A percentile compares a stretch with the other conserved stretches of the same genome.
These are phyloP conservation scores for Typhlomys cinereus DNA, from an alignment of 2,113 vertebrate species.

Conservation along the genomic window DNA sequence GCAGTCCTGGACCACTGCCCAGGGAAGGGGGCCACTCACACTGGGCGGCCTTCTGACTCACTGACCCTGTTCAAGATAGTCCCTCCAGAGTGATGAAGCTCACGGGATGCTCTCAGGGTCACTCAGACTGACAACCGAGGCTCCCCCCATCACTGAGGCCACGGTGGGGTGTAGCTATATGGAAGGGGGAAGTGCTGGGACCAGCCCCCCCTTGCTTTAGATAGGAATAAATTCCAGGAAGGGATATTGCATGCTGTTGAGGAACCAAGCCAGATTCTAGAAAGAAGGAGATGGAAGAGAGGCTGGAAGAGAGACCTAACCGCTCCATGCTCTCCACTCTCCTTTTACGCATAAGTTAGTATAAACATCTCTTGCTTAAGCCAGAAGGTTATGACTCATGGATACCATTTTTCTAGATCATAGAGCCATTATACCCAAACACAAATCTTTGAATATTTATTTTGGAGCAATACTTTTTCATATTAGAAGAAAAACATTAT, in stretches of 20 bases:
- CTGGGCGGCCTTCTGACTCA: too few species aligned
- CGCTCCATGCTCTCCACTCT: too few species aligned
- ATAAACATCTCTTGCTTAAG: neutral
- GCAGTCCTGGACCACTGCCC: too few species aligned
- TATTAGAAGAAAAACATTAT: neutral
- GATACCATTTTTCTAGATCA: neutral
- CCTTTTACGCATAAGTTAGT: neutral
- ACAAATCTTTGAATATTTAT: neutral
- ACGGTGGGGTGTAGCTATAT: rapidly evolving
- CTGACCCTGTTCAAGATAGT: too few species aligned
- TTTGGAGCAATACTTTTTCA: neutral
- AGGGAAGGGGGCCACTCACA: too few species aligned
- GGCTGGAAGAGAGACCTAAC: neutral
- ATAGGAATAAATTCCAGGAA: neutral
- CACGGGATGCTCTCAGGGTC: too few species aligned
- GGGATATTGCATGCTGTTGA: neutral
- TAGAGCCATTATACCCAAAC: neutral
- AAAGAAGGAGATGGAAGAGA: neutral
- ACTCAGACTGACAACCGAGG: too few species aligned
- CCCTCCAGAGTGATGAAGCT: too few species aligned
- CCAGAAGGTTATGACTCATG: neutral
- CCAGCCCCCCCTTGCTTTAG: neutral
- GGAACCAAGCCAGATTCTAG: neutral
- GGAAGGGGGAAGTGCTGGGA: neutral
- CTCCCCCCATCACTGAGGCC: too few species aligned